Evolutionary conservation across 2,113 vertebrate species (phyloP).

Genomic region (Strigops habroptila): DNA sequence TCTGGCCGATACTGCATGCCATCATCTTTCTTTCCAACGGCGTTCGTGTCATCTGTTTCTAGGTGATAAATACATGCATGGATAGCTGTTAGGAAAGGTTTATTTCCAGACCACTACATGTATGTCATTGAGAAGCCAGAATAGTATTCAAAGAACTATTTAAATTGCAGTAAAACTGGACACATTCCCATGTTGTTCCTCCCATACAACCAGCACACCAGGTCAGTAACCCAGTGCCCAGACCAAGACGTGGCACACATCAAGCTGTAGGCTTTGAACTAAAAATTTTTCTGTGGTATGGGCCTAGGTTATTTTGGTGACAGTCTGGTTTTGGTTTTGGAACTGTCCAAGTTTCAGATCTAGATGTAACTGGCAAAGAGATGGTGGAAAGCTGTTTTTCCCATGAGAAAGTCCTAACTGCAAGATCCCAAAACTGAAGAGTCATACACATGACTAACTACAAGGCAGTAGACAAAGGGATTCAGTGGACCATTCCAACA

Average conservation of each 20-base stretch:
- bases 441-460: neutral
- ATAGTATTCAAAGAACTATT: neutral
- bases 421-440: neutral
- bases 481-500: neutral
- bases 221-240: rapidly evolving
- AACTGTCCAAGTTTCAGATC: neutral
- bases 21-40: slow-evolving; percentile 81
- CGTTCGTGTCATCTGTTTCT: slow-evolving; percentile 76
- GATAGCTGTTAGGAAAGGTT: neutral
- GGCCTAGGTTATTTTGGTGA: neutral
- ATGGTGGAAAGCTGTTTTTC: neutral
- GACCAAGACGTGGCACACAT: neutral
- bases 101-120: neutral
- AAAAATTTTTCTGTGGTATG: neutral
- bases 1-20: slow-evolving; percentile 80
- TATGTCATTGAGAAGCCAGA: neutral
- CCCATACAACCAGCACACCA: neutral
- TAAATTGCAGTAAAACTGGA: neutral
- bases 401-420: neutral
- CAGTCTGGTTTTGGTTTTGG: neutral
- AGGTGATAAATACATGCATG: slow-evolving; percentile 34
- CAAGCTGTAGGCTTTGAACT: neutral
- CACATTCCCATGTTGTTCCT: neutral
- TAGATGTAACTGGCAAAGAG: neutral
- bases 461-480: neutral